Evolutionary conservation across 2,797 vertebrate genomes (phyloP), one percentile per base, ranked within the genome.

Genomic region (Sebastolobus altivelis): DNA sequence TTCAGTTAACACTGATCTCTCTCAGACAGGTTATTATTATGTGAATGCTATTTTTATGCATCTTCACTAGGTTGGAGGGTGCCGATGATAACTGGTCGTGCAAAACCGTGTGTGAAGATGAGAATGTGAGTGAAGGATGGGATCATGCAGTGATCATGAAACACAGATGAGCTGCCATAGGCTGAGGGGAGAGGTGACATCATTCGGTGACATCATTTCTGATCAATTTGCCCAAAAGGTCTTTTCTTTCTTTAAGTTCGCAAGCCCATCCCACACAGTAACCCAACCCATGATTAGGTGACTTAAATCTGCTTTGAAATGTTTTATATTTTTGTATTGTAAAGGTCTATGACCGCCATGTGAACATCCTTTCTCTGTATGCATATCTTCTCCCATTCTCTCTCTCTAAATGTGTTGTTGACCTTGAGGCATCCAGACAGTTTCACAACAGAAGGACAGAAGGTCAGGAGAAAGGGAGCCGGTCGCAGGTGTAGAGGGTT

Each of bases 171-270:
- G 80, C 58, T 80, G 82, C 80, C 14, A 66, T 90, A 94, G 93
- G 94, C 94, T 95, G 93, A 95, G 94, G 91, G 94, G 93, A 84
- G 81, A 90, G 89, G 90, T 87, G 94, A 94, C 93, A 86, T 89
- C 87, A 80, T 49, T 40, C 65, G 87, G 89, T 86, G 95, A 95
- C 93, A 88, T 88, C 84, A 76, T 46, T 52, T 72, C 52, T 58
- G 52, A 65, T 71, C 54, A 52, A 58, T 43, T 59, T 52, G 63
- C 29, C 63, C 40, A 25, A 29, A 52, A 12, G 72, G 3, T 37
- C 7, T 61, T n/a, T 46, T 6, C 40, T 49, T 3, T n/a, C 12
- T 37, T 2, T 14, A 63, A 16, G 3, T 58, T 38, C 2, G 3
- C 43, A 49, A 20, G 43, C 43, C 43, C 43, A 49, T 20, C 16